phyloP scores from a whole-genome alignment of 2,113 vertebrate species.

The Boulengeromyrus knoepffleri region DNA sequence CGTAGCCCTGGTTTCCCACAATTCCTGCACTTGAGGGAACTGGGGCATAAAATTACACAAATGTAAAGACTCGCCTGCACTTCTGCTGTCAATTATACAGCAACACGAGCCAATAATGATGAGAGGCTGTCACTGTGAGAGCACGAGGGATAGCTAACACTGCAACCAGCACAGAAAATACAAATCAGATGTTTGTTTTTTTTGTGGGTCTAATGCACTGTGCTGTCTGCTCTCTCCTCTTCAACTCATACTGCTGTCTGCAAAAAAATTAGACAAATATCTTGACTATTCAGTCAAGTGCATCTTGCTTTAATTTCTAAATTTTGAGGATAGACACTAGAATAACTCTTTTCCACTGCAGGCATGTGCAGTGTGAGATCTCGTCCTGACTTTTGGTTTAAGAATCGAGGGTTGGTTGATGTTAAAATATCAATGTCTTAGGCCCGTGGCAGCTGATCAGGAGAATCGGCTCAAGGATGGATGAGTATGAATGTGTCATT shows the following conservation, averaged over 20 bases:
- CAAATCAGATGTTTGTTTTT: background rate
- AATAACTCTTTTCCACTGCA: background rate
- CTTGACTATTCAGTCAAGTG: background rate
- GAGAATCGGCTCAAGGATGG: background rate
- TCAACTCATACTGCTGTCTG: background rate
- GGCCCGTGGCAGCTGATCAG: background rate
- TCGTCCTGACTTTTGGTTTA: background rate
- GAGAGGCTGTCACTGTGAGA: background rate
- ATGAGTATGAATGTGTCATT: background rate
- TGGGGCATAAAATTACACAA: constrained; percentile 47
- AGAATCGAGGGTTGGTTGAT: background rate
- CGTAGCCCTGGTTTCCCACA: constrained; percentile 16
- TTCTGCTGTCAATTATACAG: background rate
- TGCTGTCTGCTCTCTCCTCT: background rate
- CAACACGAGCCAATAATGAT: background rate
- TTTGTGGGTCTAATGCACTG: background rate
- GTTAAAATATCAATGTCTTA: background rate
- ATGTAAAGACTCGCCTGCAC: constrained; percentile 32
- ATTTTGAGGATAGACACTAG: background rate
- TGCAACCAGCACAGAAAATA: background rate
- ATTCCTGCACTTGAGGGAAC: constrained; percentile 33
- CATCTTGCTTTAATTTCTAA: background rate
- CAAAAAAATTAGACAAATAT: background rate
- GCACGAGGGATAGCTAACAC: background rate
- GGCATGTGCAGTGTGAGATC: background rate